Evolutionary conservation across 1,140 invertebrate species (phyloP), one percentile per base, ranked within the genome.

Genomic region (Agrypnia vestita): DNA sequence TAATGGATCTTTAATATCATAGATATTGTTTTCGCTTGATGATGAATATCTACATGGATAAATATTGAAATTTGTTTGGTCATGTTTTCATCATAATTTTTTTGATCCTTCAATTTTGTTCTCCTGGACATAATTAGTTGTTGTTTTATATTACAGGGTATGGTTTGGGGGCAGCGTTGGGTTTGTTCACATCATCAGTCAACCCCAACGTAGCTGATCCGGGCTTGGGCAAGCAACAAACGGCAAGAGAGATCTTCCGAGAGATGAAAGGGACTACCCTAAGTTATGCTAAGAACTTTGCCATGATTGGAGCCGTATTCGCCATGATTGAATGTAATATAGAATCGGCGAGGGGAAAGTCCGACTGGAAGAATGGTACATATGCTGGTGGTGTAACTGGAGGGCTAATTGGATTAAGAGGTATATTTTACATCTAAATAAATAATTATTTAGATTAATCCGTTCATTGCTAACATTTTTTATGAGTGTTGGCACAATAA

Each of bases 261-360:
- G 98, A 99, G 89, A 98, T 99, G 96, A 97, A 96, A 89, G 91
- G 90, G 0, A 95, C 97, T 7, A 97, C 96, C 69, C 86, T 97
- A 53, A 93, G 95, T 72, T 98, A 99, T 90, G 98, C 96, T 0
- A 99, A 99, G 90, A 99, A 99, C 88, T 99, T 99, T 93, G 98
- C 97, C 17, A 90, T 98, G 61, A 92, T 99, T 83, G 98, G 98
- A 75, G 93, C 94, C 19, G 92, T 99, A 64, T 99, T 99, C 90
- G 94, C 98, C 44, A 95, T 94, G 8, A 93, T 97, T 10, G 97
- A 99, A 90, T 99, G 98, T 87, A 91, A 93, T 17, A 95, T 99
- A 86, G 97, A 99, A 93, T 93, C 92, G 75, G 95, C 96, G 88
- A 91, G 98, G 84, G 98, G 97, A 25, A 98, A 98, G 88, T 94